Evolutionary conservation across 2,888 invertebrate species (phyloP).

Genomic region (Drosophila kanekoi): DNA sequence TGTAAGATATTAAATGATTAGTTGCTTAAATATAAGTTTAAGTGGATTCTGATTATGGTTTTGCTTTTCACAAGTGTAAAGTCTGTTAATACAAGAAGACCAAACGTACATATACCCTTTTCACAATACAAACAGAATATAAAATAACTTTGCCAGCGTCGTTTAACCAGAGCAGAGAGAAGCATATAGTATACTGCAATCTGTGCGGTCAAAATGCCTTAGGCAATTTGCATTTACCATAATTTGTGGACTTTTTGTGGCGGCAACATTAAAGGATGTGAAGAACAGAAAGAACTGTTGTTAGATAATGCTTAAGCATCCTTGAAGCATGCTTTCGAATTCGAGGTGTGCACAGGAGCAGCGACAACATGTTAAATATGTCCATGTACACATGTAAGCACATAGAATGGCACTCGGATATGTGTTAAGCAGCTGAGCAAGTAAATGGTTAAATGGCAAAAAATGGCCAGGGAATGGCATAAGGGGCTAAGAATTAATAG

Average conservation of each 20-base stretch:
- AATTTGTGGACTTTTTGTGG: slow-evolving; percentile 24
- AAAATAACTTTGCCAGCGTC: slow-evolving; percentile 10
- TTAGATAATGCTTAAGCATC: slow-evolving; percentile 1
- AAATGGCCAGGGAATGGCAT: not conserved
- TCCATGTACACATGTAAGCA: slow-evolving; percentile 8
- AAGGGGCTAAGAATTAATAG: slow-evolving; percentile 1
- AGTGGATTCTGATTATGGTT: too few relatives aligned
- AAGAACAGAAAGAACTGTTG: slow-evolving; percentile 4
- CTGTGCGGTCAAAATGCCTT: slow-evolving; percentile 12
- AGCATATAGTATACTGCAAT: slow-evolving; percentile 5
- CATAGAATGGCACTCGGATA: slow-evolving; percentile 34
- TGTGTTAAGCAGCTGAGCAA: slow-evolving; percentile 40
- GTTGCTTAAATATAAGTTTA: too few relatives aligned
- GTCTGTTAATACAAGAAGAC: too few relatives aligned
- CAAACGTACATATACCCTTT: not conserved
- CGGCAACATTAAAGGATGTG: slow-evolving; percentile 3
- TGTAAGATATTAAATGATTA: too few relatives aligned
- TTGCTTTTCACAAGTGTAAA: too few relatives aligned
- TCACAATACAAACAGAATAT: not conserved
- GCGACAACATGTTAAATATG: not conserved
- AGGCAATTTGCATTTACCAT: slow-evolving; percentile 22
- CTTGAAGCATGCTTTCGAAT: slow-evolving; percentile 12
- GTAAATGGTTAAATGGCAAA: too few relatives aligned
- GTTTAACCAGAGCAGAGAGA: not conserved
- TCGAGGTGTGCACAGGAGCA: slow-evolving; percentile 5